These are phyloP conservation scores for Uropsilus gracilis DNA, from an alignment of 2,113 vertebrate species.

Conservation along the genomic window DNA sequence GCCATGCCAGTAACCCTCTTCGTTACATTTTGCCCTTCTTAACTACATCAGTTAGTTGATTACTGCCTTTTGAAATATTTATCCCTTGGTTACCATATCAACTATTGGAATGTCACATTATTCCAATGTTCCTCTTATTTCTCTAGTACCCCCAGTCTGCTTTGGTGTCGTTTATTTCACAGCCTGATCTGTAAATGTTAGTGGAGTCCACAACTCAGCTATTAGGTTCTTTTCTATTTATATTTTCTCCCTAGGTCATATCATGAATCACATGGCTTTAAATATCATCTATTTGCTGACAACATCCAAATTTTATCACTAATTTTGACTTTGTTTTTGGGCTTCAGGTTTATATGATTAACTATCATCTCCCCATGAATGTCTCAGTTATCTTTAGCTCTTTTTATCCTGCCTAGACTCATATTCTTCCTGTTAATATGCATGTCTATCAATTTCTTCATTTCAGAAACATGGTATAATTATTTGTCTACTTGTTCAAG, in stretches of 20 bases:
- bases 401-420: not conserved
- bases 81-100: not conserved
- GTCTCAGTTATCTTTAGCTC: not conserved
- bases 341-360: slow-evolving; percentile 1
- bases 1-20: not conserved
- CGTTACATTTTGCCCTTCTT: not conserved
- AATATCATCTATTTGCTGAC: not conserved
- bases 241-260: slow-evolving; percentile 10
- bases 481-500: slow-evolving; percentile 28
- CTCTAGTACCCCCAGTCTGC: not conserved
- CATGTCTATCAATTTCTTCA: not conserved
- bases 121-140: not conserved
- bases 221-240: not conserved
- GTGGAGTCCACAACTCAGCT: not conserved
- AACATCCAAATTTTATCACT: slow-evolving; percentile 28
- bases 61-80: not conserved
- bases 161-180: slow-evolving; percentile 1
- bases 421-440: not conserved
- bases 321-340: slow-evolving; percentile 16
- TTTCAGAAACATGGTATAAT: slow-evolving; percentile 8
- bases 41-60: not conserved
- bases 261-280: slow-evolving; percentile 10
- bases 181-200: not conserved
- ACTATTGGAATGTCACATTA: not conserved
- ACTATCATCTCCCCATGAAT: slow-evolving; percentile 1